Evolutionary conservation across 2,113 vertebrate genomes (phyloP).

Genomic region (Brachyhypopomus occidentalis): DNA sequence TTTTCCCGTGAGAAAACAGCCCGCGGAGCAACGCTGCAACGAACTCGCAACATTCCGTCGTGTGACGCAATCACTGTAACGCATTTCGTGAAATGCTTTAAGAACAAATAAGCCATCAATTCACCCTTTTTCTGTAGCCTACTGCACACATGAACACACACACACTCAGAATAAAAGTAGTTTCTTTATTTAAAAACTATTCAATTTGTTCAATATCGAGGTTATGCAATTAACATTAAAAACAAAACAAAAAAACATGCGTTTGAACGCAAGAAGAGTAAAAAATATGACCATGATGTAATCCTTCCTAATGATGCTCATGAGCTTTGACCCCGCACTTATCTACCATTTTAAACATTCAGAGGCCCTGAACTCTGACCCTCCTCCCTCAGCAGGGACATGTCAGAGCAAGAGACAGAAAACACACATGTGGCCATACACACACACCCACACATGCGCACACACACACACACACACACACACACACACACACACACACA

Average conservation of each 20-base stretch:
- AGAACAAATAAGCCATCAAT: neutral
- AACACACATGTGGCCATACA: neutral
- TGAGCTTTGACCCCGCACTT: slow-evolving; percentile 51
- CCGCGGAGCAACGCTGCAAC: slow-evolving; percentile 55
- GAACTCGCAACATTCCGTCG: slow-evolving; percentile 68
- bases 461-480: slow-evolving; percentile 19
- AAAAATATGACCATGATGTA: neutral
- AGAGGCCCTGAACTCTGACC: neutral
- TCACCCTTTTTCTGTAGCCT: too few species aligned
- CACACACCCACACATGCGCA: neutral
- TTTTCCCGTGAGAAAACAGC: slow-evolving; percentile 75
- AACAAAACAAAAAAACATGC: neutral
- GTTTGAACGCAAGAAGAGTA: neutral
- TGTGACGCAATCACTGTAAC: slow-evolving; percentile 48
- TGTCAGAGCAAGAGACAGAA: neutral
- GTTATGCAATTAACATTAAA: too few species aligned
- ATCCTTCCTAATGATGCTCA: slow-evolving; percentile 49
- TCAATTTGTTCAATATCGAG: too few species aligned
- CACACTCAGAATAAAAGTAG: neutral
- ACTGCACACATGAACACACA: neutral
- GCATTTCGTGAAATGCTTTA: slow-evolving; percentile 58
- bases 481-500: slow-evolving; percentile 9
- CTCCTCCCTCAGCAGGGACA: too few species aligned
- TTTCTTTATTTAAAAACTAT: too few species aligned
- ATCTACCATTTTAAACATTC: slow-evolving; percentile 21